Percentiles rank a stretch among this genome's conserved stretches.
Evolutionary conservation across 1,140 invertebrate genomes (phyloP).

Genomic region (Tetramorium simillimum): DNA sequence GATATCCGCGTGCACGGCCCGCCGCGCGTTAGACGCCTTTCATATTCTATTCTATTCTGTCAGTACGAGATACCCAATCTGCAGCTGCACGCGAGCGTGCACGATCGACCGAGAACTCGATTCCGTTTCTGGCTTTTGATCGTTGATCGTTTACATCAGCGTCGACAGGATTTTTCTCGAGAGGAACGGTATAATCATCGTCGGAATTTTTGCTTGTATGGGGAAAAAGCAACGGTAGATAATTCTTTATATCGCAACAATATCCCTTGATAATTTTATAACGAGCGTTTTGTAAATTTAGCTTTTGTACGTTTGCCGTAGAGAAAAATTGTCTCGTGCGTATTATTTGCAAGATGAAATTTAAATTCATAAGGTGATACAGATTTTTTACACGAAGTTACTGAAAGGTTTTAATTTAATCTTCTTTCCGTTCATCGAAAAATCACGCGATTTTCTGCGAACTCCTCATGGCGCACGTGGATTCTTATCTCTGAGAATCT

Average conservation of each 20-base stretch:
- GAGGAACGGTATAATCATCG: background rate
- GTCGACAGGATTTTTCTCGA: background rate
- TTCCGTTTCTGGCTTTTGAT: conserved; percentile 60
- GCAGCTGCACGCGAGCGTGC: conserved; percentile 43
- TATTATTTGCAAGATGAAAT: background rate
- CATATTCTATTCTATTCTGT: conserved; percentile 64
- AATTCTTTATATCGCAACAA: background rate
- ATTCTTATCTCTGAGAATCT: conserved; percentile 50
- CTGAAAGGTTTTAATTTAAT: conserved; percentile 17
- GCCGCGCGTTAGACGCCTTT: conserved; percentile 38
- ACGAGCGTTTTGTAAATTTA: background rate
- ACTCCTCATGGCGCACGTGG: conserved; percentile 5
- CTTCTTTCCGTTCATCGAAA: background rate
- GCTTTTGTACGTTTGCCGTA: background rate
- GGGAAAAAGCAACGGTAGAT: background rate
- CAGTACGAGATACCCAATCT: conserved; percentile 61
- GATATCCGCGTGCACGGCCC: background rate
- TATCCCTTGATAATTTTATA: background rate
- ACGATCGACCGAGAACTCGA: conserved; percentile 63
- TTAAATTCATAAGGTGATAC: background rate
- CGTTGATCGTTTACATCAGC: conserved; percentile 44
- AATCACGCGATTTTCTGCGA: background rate
- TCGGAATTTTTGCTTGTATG: background rate
- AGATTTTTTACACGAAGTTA: background rate
- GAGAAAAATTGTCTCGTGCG: background rate